Conservation (phyloP, 2,113 vertebrate species). For the Pterocles burchelli region DNA sequence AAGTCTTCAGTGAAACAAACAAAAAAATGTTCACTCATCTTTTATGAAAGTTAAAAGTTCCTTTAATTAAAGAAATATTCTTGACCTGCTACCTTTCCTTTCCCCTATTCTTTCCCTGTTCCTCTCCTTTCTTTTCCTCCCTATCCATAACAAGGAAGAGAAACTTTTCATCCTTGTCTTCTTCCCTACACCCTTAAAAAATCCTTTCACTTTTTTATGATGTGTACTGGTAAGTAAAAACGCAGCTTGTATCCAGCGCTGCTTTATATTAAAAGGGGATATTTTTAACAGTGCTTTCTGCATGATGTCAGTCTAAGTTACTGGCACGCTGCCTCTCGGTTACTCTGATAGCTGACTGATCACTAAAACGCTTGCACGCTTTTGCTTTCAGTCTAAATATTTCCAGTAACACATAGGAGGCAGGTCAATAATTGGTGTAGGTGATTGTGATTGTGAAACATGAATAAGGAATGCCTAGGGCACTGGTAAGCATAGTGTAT, state of each 20-base stretch:
- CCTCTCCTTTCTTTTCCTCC: background rate
- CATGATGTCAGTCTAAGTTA: background rate
- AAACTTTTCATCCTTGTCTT: background rate
- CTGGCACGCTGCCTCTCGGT: background rate
- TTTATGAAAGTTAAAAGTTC: background rate
- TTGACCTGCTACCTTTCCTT: background rate
- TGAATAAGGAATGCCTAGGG: background rate
- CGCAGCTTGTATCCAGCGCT: background rate
- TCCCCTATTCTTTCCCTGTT: background rate
- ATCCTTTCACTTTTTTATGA: background rate
- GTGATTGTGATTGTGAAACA: background rate
- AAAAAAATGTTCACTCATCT: background rate
- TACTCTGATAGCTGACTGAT: background rate
- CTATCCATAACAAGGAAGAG: background rate
- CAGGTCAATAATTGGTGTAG: background rate
- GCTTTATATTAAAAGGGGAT: background rate
- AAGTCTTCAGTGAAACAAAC: background rate
- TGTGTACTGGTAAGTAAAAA: background rate
- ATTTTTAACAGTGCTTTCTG: constrained; percentile 7
- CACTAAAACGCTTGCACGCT: background rate
- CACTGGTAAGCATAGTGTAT: background rate
- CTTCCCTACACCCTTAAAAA: background rate
- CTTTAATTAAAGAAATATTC: background rate
- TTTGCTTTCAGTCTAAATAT: background rate
- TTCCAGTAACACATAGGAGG: background rate